Conservation (phyloP, 2,797 vertebrate genomes). For the Rhinichthys osculus region DNA sequence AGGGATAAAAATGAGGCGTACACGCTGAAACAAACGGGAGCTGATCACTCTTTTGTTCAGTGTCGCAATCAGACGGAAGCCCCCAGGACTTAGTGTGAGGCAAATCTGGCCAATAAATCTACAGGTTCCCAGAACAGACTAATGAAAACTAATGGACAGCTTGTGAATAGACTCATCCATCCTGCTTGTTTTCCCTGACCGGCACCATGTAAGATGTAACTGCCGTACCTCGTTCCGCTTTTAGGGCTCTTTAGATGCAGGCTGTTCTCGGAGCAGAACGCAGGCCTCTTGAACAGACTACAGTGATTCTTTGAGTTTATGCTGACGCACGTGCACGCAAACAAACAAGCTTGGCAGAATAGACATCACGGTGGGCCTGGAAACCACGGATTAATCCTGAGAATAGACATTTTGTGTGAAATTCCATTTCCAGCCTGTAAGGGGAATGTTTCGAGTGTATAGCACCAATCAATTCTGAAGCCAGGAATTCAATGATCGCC, state of each 20-base stretch:
- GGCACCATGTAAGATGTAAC: constrained; percentile 66
- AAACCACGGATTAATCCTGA: constrained; percentile 40
- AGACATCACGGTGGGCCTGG: constrained; percentile 10
- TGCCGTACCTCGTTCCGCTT: constrained; percentile 55
- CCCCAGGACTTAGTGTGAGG: constrained; percentile 78
- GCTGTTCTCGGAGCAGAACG: constrained; percentile 26
- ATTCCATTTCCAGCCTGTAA: constrained; percentile 29
- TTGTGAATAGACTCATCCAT: constrained; percentile 76
- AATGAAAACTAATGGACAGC: constrained; percentile 83
- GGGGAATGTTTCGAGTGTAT: constrained; percentile 30
- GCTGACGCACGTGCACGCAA: neutral
- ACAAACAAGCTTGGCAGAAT: constrained; percentile 19
- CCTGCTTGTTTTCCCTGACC: constrained; percentile 71
- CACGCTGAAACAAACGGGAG: constrained; percentile 69
- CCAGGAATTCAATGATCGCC: constrained; percentile 40
- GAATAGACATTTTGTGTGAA: constrained; percentile 39
- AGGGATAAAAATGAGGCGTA: constrained; percentile 78
- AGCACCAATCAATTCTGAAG: constrained; percentile 27
- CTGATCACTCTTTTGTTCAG: constrained; percentile 76
- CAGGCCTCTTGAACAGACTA: constrained; percentile 26
- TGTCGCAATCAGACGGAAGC: constrained; percentile 77
- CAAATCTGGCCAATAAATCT: constrained; percentile 82
- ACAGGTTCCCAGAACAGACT: constrained; percentile 63
- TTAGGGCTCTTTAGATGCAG: constrained; percentile 66
- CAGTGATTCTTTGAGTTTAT: constrained; percentile 35